phyloP scores from a whole-genome alignment of 2,113 vertebrate species.

The human (Homo sapiens) region GRCh38 chr1:189819501-189820000 shows the following conservation, averaged over 20 bases:
- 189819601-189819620: neutral
- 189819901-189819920: neutral
- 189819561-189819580: neutral
- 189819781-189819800: neutral
- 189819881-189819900: neutral
- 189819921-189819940: neutral
- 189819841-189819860: neutral
- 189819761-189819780: no score
- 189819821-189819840: neutral
- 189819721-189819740: neutral
- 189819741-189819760: neutral
- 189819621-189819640: neutral
- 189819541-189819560: neutral
- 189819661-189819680: neutral
- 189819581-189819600: neutral
- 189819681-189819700: neutral
- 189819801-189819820: neutral
- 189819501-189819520: neutral
- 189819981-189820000: neutral
- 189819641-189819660: neutral
- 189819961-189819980: neutral
- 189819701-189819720: neutral
- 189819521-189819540: neutral
- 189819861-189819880: neutral
- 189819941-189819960: neutral